Base-by-base conservation (phyloP, 1,140 invertebrate species). In the Ruditapes philippinarum region DNA sequence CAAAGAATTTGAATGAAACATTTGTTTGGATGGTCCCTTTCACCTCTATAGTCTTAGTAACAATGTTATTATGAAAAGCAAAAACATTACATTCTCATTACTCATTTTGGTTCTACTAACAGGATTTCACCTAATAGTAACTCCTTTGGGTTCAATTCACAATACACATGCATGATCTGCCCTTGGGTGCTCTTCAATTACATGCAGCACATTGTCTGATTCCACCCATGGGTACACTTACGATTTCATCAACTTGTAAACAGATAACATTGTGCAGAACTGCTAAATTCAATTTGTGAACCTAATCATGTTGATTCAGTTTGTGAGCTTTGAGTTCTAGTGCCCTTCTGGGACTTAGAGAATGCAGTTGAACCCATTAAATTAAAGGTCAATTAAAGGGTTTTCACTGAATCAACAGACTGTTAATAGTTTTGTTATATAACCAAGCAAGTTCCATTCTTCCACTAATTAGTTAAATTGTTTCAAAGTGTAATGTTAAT, bases 231-330 rank as follows among this genome's bases (percentile, higher is more conserved):
- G 38, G 74, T 51, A 51, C 45, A 45, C 42, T 78, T 78, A n/a
- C 33, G 70, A 40, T 74, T 36, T 74, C 70, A 78, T 36, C 51
- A 60, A 11, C 11, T 57, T 80, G 78, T 80, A 80, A 80, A 80
- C 49, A 80, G 51, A 80, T 80, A 28, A 80, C 36, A 36, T 60
- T 36, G 1, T 57, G 31, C n/a, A 78, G 40, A 42, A 19, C n/a
- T 65, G 60, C 60, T 65, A 9, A 65, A 33, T 65, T 65, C 28
- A 65, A 65, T 73, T 73, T 73, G 40, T 73, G 12, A 73, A 31
- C 14, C 7, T 38, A 68, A 68, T 38, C 28, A 33, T 68, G 25
- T 36, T 68, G 65, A 36, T 68, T 38, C 14, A 42, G 68, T 40
- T 38, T 42, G 38, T n/a, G 36, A 40, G 17, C 7, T 22, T 73